These are phyloP conservation scores for Drosophila macrospina DNA, from an alignment of 2,888 invertebrate genomes.

Conservation along the genomic window DNA sequence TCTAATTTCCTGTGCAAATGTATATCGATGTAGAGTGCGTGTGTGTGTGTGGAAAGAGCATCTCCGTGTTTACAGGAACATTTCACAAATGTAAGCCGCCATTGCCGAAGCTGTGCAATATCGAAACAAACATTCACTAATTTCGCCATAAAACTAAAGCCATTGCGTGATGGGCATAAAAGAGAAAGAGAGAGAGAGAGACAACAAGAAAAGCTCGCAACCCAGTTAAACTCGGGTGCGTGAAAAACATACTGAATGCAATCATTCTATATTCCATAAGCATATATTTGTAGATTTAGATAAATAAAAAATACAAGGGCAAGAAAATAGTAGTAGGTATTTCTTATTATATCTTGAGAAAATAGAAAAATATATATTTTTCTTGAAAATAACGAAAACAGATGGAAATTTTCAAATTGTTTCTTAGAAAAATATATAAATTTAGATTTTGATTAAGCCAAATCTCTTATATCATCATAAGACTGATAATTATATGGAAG, in stretches of 20 bases:
- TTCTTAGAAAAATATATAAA: too few relatives aligned
- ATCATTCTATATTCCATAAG: neutral
- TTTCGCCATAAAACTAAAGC: conserved; percentile 76
- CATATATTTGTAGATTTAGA: neutral
- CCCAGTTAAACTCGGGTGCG: conserved; percentile 14
- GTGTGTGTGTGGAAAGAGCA: conserved; percentile 1
- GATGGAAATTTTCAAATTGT: too few relatives aligned
- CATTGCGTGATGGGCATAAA: conserved; percentile 74
- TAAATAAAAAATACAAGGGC: too few relatives aligned
- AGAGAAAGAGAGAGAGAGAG: conserved; percentile 40
- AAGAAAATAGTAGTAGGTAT: too few relatives aligned
- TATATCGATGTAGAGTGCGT: conserved; percentile 15
- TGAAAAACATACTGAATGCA: conserved; percentile 25
- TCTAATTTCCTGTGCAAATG: conserved; percentile 39
- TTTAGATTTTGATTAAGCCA: too few relatives aligned
- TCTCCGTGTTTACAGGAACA: conserved; percentile 33
- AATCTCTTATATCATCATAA: too few relatives aligned
- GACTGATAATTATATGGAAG: too few relatives aligned
- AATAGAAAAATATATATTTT: too few relatives aligned
- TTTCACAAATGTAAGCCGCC: conserved; percentile 52
- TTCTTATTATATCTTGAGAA: too few relatives aligned
- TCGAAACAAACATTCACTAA: conserved; percentile 61
- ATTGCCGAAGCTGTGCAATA: conserved; percentile 50
- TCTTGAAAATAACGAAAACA: too few relatives aligned
- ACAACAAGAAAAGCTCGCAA: neutral